Evolutionary conservation across 2,113 vertebrate species (phyloP).

Genomic region (Okapia johnstoni): DNA sequence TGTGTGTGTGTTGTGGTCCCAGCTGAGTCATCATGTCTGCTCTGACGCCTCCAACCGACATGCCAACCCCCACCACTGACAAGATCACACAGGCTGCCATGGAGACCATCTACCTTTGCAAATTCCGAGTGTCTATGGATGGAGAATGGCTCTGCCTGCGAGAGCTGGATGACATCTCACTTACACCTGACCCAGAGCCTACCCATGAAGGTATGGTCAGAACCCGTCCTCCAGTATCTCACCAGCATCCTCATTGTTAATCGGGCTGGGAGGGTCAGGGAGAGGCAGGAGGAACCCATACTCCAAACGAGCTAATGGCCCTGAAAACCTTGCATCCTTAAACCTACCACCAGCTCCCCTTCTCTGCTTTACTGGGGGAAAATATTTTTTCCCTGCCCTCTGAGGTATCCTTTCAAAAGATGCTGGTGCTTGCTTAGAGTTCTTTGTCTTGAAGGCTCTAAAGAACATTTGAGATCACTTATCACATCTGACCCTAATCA

Average conservation of each 20-base stretch:
- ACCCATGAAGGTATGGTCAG: slow-evolving; percentile 94
- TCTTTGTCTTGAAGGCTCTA: slow-evolving; percentile 57
- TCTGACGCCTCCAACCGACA: slow-evolving; percentile 97
- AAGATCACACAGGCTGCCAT: slow-evolving; percentile 99
- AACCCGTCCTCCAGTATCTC: neutral
- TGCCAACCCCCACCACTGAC: slow-evolving; percentile 98
- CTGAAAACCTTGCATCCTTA: neutral
- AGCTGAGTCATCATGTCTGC: slow-evolving; percentile 99
- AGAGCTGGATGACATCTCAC: slow-evolving; percentile 99
- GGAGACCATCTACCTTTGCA: slow-evolving; percentile 99
- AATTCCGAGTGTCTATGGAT: slow-evolving; percentile 99
- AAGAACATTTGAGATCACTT: slow-evolving; percentile 33
- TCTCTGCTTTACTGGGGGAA: neutral
- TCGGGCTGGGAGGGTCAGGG: slow-evolving; percentile 16
- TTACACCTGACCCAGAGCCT: slow-evolving; percentile 98
- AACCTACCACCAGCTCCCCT: neutral
- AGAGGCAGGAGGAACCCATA: neutral
- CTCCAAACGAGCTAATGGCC: neutral
- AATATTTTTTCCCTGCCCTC: neutral
- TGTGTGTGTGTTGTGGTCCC: slow-evolving; percentile 82
- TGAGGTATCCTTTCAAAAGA: neutral
- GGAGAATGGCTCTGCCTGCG: slow-evolving; percentile 99
- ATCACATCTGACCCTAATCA: neutral
- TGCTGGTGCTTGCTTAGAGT: neutral
- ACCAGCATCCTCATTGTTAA: slow-evolving; percentile 36